Evolutionary conservation across 92 coral and sea anemone species (phyloP).

Genomic region (Hydrozoanthus gracilis): DNA sequence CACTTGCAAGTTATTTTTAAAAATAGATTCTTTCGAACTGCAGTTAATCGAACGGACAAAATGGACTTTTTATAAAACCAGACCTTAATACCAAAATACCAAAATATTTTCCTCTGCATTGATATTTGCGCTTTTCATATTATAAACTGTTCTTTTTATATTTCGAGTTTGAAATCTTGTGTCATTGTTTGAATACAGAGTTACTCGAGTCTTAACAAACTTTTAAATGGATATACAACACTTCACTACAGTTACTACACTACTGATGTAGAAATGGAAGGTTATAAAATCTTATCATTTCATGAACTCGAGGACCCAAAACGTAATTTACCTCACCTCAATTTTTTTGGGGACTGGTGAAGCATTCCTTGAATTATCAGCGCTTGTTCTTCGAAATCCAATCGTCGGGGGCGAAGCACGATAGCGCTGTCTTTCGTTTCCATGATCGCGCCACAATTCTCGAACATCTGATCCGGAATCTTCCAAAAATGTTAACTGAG

Average conservation of each 20-base stretch:
- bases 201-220: too few species aligned
- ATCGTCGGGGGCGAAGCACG: conserved; percentile 87
- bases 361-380: conserved; percentile 89
- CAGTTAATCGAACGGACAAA: too few species aligned
- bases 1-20: neutral
- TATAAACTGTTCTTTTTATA: neutral
- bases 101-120: neutral
- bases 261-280: too few species aligned
- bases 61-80: too few species aligned
- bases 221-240: too few species aligned
- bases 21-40: neutral
- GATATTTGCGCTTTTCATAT: neutral
- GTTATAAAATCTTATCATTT: neutral
- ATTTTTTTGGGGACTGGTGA: conserved; percentile 84
- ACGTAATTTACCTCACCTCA: conserved; percentile 71
- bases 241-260: too few species aligned
- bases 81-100: neutral
- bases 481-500: conserved; percentile 74
- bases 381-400: conserved; percentile 81
- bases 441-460: conserved; percentile 82
- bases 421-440: conserved; percentile 82
- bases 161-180: neutral
- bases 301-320: neutral
- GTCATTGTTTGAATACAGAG: too few species aligned
- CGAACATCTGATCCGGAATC: conserved; percentile 86